Base-by-base conservation (phyloP, 2,888 invertebrate genomes). In the Leptinotarsa tumamoca region DNA sequence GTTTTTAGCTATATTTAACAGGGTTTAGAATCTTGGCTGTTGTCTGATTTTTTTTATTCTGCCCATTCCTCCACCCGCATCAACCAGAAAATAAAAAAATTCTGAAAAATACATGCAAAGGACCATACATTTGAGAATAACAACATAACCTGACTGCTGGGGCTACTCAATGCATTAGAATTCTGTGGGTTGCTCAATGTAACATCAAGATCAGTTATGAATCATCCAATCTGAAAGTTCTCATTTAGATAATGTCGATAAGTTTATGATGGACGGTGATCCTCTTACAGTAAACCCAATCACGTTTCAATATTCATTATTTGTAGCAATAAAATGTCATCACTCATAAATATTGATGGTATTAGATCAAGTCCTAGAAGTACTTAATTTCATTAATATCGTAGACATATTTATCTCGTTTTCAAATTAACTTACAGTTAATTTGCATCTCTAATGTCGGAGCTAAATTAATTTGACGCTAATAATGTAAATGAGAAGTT, bases 381-480 rank as follows among this genome's bases (percentile, higher is more conserved):
- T 77, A 79, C 80, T 82, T 83, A 83, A 84, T 83, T 82, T 80
- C 81, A 82, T 81, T 83, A 82, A 82, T 83, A 83, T 84, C 80
- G 82, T 78, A 76, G 83, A 83, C 83, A 81, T 82, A 83, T 82
- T 83, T 83, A 83, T 83, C 82, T 83, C 83, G 79, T 82, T 82
- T 83, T 84, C 80, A 83, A 84, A 83, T 84, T 83, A 83, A 84
- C 82, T 81, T 82, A 80, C 79, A 82, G 81, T 81, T 82, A 83
- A 84, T 84, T 84, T 84, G 83, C 84, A 84, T 84, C 82, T 83
- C 80, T 83, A 84, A 84, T 83, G 82, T 81, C 79, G 73, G 81
- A 82, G 79, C 78, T 83, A 83, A 84, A 84, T 84, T 84, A 84
- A 84, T 84, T 84, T 84, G 84, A 84, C 84, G 84, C 83, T 80